Base-by-base conservation (phyloP, 2,888 invertebrate genomes). In the Eilema griseolum region DNA sequence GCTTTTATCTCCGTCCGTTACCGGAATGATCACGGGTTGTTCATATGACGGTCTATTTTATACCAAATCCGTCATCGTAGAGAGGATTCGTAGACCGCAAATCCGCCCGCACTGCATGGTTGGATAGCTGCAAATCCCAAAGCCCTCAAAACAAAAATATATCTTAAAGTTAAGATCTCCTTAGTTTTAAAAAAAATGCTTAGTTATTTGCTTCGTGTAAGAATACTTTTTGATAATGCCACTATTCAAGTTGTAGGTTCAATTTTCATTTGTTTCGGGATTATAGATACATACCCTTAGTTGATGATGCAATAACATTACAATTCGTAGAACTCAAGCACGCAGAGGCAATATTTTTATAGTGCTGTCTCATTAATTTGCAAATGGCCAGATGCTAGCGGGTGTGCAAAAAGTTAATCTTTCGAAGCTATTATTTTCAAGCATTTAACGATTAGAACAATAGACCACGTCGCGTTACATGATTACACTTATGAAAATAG, bases 391-490 rank as follows among this genome's bases (percentile, higher is more conserved):
- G 83, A 85, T 81, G 82, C 73, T 73, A 79, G 77, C 74, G 80
- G 82, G 80, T 71, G 81, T 67, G 83, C 85, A 87, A 86, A 87
- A 88, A 86, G 84, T 82, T 84, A 77, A 79, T 77, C 80, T 82
- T 77, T 71, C 77, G 74, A 64, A 71, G 75, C 76, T 80, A 80
- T 81, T 81, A 83, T 84, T 85, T 84, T 85, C 85, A 81, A 77
- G 72, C 73, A 82, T 76, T 86, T 88, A 41, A 86, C 86, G 85
- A 83, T 75, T 85, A 85, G 87, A 90, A 92, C 90, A 92, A 92
- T 89, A 85, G 88, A 70, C 75, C 70, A 75, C 71, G 82, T 87
- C 84, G 88, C 90, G 88, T 90, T 90, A 89, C 89, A 86, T 83
- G 83, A 81, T 85, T 86, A 82, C 83, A 81, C 83, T 83, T 83